Evolutionary conservation across 1,140 invertebrate species (phyloP), one percentile per base, ranked within the genome.

Genomic region (Aphelenchoides fujianensis): DNA sequence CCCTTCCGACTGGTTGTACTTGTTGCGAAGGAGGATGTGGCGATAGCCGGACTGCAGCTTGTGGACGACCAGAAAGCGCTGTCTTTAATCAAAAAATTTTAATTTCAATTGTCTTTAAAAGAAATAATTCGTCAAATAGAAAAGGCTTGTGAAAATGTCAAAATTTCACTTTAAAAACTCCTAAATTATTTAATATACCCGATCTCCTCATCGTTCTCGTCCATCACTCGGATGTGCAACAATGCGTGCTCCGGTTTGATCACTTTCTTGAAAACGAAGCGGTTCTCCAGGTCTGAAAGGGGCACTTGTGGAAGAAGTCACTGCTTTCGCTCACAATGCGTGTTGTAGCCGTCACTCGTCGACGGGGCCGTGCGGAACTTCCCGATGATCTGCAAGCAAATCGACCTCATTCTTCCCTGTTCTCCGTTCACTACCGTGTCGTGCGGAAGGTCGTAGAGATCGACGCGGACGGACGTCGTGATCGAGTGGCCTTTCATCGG

Each of bases 171-270:
- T n/a, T n/a, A n/a, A n/a, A n/a, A n/a, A n/a, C n/a, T n/a, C n/a
- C n/a, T n/a, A n/a, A n/a, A n/a, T n/a, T n/a, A n/a, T n/a, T n/a
- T n/a, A n/a, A n/a, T n/a, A n/a, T n/a, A n/a, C 9, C 61, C 73
- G 2, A 74, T 48, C 55, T 74, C 72, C 67, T 67, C 57, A 0
- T 36, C 28, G 28, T 53, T 34, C 34, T 75, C 63, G 30, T 75
- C 36, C 36, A 74, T 9, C 2, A 74, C 23, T 57, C 73, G 16
- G 2, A 74, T 77, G 62, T 74, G 73, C 7, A 74, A 19, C 73
- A 74, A 57, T 1, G 73, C 73, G 52, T 76, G 73, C 31, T 76
- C 54, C n/a, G 73, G 73, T 69, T 74, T 74, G 12, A 74, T 74
- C 3, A 74, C 73, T 41, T 76, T 74, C 23, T 75, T n/a, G 23